A percentile compares a stretch with the other conserved stretches of the same genome.
These are phyloP conservation scores for Caenorhabditis japonica DNA, from an alignment of 2,888 invertebrate species.

Conservation along the genomic window DNA sequence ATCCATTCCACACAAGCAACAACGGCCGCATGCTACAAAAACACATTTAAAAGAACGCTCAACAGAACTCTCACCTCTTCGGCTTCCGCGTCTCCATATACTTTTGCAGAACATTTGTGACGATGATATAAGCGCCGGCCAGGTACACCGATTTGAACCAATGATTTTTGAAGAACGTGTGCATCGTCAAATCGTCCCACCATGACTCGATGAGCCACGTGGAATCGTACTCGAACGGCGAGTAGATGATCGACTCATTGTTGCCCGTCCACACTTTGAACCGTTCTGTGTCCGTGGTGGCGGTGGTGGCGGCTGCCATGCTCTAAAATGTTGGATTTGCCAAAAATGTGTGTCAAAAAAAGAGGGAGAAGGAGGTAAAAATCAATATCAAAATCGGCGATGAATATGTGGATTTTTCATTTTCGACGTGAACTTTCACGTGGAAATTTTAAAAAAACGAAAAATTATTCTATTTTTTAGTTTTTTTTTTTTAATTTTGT, in stretches of 20 bases:
- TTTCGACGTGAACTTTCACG: too few relatives aligned
- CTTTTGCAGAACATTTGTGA: conserved; percentile 78
- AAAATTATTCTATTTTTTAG: too few relatives aligned
- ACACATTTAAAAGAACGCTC: neutral
- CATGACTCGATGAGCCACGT: conserved; percentile 39
- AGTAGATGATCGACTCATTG: conserved; percentile 64
- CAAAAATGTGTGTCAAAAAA: neutral
- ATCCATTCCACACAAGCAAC: conserved; percentile 78
- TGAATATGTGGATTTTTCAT: too few relatives aligned
- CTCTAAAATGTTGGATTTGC: neutral
- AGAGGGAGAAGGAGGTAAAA: neutral
- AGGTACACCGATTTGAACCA: conserved; percentile 66
- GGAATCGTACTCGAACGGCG: conserved; percentile 62
- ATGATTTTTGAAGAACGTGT: conserved; percentile 63
- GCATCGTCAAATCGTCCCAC: conserved; percentile 52
- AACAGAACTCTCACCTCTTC: conserved; percentile 55
- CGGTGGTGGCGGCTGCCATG: conserved; percentile 11
- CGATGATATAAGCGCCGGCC: conserved; percentile 78
- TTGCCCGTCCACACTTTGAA: conserved; percentile 63
- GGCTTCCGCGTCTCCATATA: conserved; percentile 78
- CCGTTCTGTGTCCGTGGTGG: conserved; percentile 15
- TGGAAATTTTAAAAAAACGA: too few relatives aligned
- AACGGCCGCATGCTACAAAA: conserved; percentile 62
- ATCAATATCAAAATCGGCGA: too few relatives aligned
- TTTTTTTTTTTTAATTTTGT: too few relatives aligned